Base-by-base conservation (phyloP, 2,113 vertebrate genomes). In the Gallinago jamesoni region DNA sequence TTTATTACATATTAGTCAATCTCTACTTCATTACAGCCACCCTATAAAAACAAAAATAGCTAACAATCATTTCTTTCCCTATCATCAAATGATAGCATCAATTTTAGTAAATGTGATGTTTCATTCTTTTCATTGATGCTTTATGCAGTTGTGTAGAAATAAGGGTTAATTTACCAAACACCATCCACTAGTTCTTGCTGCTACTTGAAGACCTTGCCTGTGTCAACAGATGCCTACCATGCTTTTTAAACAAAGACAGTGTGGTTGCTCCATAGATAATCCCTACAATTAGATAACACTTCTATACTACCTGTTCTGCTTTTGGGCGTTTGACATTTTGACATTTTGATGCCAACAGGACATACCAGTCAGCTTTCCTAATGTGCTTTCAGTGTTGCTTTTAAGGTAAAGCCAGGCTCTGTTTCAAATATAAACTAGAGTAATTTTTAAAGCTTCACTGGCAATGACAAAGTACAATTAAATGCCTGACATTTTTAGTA, bases 31-130 rank as follows among this genome's bases (percentile, higher is more conserved):
- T 86, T 92, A 90, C 83, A 59, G 14, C 11, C 18, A 53, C 8
- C 14, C 5, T 53, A n/a, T 41, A 47, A 31, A 66, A 76, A 2
- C 16, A 37, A 57, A 31, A 50, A 27, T 14, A 69, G 12, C 41
- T 80, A 91, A 59, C 19, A 94, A 60, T 62, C 21, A 59, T 69
- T 91, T 93, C 74, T 76, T 91, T 75, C 74, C 70, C 15, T 75
- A 59, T 93, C 19, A 23, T 88, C 91, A 96, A 93, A 82, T 84
- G 27, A 48, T 83, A 52, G 37, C 53, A 95, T 75, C 33, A 50
- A 68, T 93, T 94, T 94, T 87, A 95, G 69, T 76, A 80, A 94
- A 93, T 56, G 31, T 69, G 80, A 75, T 69, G 41, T 87, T 95
- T 91, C 56, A 59, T 74, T 87, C 35, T 75, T 90, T 70, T 87